These are phyloP conservation scores for Drosophila yooni DNA, from an alignment of 2,888 invertebrate genomes.

Conservation along the genomic window DNA sequence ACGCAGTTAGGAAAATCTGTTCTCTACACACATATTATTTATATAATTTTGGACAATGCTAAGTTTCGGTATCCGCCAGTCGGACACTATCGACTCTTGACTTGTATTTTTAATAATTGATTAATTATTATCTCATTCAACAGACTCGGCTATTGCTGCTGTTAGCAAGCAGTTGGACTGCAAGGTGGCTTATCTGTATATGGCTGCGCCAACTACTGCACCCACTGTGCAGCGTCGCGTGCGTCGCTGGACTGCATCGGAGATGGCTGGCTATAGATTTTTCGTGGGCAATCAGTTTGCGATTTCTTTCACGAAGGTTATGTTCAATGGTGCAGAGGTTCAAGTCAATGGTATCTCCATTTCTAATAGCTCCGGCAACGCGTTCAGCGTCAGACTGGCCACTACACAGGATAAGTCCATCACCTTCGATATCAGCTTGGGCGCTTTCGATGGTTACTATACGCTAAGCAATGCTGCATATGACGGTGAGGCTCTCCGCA, in stretches of 20 bases:
- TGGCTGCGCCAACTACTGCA: constrained; percentile 62
- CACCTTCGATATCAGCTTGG: constrained; percentile 70
- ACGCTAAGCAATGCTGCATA: constrained; percentile 70
- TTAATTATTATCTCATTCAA: constrained; percentile 1
- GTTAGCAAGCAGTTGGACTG: constrained; percentile 86
- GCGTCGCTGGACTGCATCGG: constrained; percentile 69
- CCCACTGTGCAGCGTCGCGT: constrained; percentile 61
- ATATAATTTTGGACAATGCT: not conserved
- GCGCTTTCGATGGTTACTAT: constrained; percentile 74
- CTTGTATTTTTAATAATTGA: not conserved
- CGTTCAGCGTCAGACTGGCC: constrained; percentile 68
- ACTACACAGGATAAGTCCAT: constrained; percentile 50
- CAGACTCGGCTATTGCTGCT: constrained; percentile 86
- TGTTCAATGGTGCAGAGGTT: constrained; percentile 31
- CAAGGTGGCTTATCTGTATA: constrained; percentile 74
- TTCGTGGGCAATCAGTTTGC: constrained; percentile 60
- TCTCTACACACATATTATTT: not conserved
- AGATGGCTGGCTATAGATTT: constrained; percentile 43
- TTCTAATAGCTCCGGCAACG: constrained; percentile 32
- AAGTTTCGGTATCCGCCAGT: not conserved
- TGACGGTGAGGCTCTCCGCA: constrained; percentile 48
- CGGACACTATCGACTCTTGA: not conserved
- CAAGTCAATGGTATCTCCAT: constrained; percentile 47
- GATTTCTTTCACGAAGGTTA: constrained; percentile 65
- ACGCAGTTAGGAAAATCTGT: not conserved